These are phyloP conservation scores for Penaeus japonicus DNA, from an alignment of 1,140 invertebrate species.

Conservation along the genomic window DNA sequence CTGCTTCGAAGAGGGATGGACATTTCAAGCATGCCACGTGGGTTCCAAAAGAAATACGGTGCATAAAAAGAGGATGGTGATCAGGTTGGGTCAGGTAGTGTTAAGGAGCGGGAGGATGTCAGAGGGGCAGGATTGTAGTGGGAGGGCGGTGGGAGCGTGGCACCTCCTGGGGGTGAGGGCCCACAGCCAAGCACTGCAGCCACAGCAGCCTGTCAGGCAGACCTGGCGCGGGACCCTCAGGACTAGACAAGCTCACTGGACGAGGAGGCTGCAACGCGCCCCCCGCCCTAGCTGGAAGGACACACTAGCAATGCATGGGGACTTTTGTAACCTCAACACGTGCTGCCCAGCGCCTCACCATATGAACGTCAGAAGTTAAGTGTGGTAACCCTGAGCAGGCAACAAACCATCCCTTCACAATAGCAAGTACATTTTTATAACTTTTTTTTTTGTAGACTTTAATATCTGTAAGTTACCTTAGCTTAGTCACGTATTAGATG, in stretches of 20 bases:
- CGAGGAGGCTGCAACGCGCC: conserved; percentile 25
- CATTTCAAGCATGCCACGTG: not conserved
- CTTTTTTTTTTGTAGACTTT: conserved; percentile 35
- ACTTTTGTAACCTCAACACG: not conserved
- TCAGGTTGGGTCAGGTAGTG: not conserved
- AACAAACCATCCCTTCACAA: conserved; percentile 50
- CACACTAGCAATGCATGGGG: not conserved
- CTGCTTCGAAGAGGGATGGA: not conserved
- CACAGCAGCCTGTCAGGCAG: not conserved
- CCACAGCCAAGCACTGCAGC: not conserved
- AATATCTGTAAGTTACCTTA: conserved; percentile 45
- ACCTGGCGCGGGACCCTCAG: conserved; percentile 26
- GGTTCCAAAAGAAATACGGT: not conserved
- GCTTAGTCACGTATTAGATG: conserved; percentile 32
- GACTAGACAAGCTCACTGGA: conserved; percentile 53
- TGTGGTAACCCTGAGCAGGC: conserved; percentile 48
- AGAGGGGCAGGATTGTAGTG: not conserved
- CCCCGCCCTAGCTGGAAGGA: conserved; percentile 1
- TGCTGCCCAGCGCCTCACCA: conserved; percentile 9
- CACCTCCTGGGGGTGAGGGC: conserved; percentile 25
- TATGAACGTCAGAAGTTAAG: conserved; percentile 16
- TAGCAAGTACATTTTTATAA: conserved; percentile 44
- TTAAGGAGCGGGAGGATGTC: not conserved
- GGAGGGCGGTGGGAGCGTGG: conserved; percentile 16
- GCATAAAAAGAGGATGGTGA: not conserved